These are phyloP conservation scores for Bombus terrestris DNA, from an alignment of 1,140 invertebrate genomes.

Conservation along the genomic window DNA sequence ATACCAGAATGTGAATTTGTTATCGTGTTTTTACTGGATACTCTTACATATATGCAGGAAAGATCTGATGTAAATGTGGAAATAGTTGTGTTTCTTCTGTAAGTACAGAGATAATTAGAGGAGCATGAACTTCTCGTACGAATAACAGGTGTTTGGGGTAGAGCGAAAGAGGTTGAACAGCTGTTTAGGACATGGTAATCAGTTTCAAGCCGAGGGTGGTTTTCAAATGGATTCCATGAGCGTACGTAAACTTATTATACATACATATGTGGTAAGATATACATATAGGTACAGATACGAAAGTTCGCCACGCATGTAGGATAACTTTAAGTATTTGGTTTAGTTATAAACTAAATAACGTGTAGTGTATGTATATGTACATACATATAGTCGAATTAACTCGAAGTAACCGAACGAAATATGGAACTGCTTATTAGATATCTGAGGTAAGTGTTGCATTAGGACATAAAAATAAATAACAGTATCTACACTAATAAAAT, in stretches of 20 bases:
- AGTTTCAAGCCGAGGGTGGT: neutral
- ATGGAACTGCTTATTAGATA: neutral
- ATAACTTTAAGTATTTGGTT: neutral
- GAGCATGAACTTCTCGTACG: neutral
- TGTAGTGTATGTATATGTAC: no score
- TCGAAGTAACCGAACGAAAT: neutral
- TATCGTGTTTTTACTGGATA: neutral
- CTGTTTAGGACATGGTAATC: slow-evolving; percentile 9
- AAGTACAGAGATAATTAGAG: neutral
- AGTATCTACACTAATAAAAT: no score
- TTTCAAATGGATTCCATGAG: neutral
- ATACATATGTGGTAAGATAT: slow-evolving; percentile 5
- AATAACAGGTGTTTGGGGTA: slow-evolving; percentile 9
- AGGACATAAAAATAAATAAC: neutral
- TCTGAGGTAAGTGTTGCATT: neutral
- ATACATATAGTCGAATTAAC: neutral
- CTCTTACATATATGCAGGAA: neutral
- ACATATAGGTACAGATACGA: neutral
- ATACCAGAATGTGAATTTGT: neutral
- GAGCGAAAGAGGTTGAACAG: slow-evolving; percentile 4
- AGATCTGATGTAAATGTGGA: neutral
- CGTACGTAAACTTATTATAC: neutral
- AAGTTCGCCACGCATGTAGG: neutral
- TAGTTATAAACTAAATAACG: neutral
- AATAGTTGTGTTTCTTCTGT: neutral